Evolutionary conservation across 2,888 invertebrate genomes (phyloP), one percentile per base, ranked within the genome.

Genomic region (Hemicrepidius hirtus): DNA sequence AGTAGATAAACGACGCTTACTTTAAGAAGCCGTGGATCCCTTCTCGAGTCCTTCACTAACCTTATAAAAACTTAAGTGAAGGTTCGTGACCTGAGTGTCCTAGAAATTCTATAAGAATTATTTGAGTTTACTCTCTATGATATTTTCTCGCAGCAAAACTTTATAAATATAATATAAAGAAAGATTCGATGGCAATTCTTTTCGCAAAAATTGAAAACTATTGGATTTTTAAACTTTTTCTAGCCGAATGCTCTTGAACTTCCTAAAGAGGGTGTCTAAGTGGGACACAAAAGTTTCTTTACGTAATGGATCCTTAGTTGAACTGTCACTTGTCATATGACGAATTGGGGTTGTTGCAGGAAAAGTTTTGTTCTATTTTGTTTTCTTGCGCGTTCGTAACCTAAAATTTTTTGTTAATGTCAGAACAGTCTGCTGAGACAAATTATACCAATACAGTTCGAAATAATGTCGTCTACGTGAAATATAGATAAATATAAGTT

Each of bases 11-110:
- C 73, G 75, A 68, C 71, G 73, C 70, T 75, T 76, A 76, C 68
- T 73, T 73, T 62, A 65, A 72, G 64, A 66, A 68, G 62, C 49
- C 50, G 57, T 65, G 68, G 67, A 74, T 74, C 74, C 71, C 71
- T 72, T 71, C 64, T 50, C 50, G 73, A 69, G 40, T 73, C 66
- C 66, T 73, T 69, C 66, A 68, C 69, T 71, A 75, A 73, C 73
- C 75, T 75, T 73, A 75, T 76, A 75, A 76, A 76, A 71, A 73
- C 71, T 71, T 76, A 74, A 76, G 76, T 73, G 75, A 73, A 55
- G 63, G 66, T 70, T 75, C 76, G 76, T 76, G 76, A 73, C 72
- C 67, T 50, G 73, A 64, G 72, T 73, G 70, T 75, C 64, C 64
- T 40, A 50, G 49, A 65, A 65, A 65, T 65, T 65, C 53, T 65